These are phyloP conservation scores for Diaphora mendica DNA, from an alignment of 2,888 invertebrate genomes.

Conservation along the genomic window DNA sequence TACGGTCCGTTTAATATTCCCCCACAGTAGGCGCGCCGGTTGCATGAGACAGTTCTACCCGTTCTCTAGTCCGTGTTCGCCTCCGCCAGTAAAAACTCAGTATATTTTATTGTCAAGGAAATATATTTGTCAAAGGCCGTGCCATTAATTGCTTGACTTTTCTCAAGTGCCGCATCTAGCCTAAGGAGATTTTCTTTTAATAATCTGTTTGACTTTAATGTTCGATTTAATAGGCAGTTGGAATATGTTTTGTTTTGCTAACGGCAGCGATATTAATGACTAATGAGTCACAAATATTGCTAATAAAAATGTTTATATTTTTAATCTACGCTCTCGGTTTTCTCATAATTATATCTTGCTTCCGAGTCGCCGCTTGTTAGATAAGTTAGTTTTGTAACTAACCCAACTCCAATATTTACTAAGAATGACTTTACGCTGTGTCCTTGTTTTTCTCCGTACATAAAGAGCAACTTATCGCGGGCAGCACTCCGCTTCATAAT, in stretches of 20 bases:
- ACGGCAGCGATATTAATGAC: conserved; percentile 4
- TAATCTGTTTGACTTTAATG: conserved; percentile 45
- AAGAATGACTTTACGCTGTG: conserved; percentile 52
- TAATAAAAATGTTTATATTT: conserved; percentile 6
- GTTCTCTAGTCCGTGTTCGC: conserved; percentile 69
- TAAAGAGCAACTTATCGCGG: conserved; percentile 77
- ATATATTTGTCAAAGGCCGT: conserved; percentile 81
- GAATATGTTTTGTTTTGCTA: conserved; percentile 1
- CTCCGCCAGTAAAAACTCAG: conserved; percentile 77
- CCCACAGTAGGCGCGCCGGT: conserved; percentile 76
- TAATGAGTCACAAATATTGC: conserved; percentile 6
- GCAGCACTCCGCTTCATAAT: conserved; percentile 74
- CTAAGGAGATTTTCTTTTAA: conserved; percentile 56
- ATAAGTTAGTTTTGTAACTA: conserved; percentile 48
- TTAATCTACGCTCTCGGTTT: conserved; percentile 8
- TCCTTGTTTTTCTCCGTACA: conserved; percentile 69
- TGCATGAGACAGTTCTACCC: conserved; percentile 80
- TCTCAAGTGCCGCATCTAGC: conserved; percentile 61
- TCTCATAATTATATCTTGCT: conserved; percentile 19
- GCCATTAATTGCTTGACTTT: conserved; percentile 78
- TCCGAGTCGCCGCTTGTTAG: conserved; percentile 38
- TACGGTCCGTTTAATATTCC: conserved; percentile 81
- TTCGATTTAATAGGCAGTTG: conserved; percentile 27
- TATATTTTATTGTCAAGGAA: conserved; percentile 84
- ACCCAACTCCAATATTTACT: conserved; percentile 46